Evolutionary conservation across 2,888 invertebrate species (phyloP), one percentile per base, ranked within the genome.

Genomic region (Tenthredo mesomela): DNA sequence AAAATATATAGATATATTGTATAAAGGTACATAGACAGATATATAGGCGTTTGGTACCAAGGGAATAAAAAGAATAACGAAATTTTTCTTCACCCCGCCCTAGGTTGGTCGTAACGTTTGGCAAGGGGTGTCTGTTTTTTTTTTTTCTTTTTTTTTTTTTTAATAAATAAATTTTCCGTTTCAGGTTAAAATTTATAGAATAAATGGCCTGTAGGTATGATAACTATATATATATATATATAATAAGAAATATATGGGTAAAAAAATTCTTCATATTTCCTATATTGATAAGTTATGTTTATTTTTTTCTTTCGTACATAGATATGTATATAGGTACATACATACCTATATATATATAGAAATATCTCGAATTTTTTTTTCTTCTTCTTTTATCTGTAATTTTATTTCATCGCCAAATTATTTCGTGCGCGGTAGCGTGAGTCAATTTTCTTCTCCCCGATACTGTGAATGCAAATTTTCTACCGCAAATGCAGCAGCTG

Each of bases 401-500:
- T 29, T 50, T 33, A 18, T 29, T 77, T 50, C 37, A 80, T 80
- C 80, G 40, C 21, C 47, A 40, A 80, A 80, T 80, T 61, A 80
- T 61, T 58, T 80, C 80, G 58, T 18, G 61, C 80, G 58, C 25
- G 61, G 58, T 61, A 80, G 80, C 37, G 21, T 21, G 33, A 80
- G 80, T 80, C 80, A 80, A 80, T 80, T 80, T 80, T 40, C 37
- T 61, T 21, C 58, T 37, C 33, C 43, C 47, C 47, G 61, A 80
- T 40, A 80, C 80, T 58, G 80, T 61, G 37, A 80, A 80, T 80
- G 80, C 80, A 80, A 80, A 80, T 80, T 80, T 61, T 61, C 3
- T 40, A 58, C 40, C 80, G 80, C 61, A 61, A 80, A 80, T 80
- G 61, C 80, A 80, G 77, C 80, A 80, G 80, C 58, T 80, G 80